Evolutionary conservation across 2,888 invertebrate species (phyloP).

Genomic region (Rhopalosiphum nymphaeae): DNA sequence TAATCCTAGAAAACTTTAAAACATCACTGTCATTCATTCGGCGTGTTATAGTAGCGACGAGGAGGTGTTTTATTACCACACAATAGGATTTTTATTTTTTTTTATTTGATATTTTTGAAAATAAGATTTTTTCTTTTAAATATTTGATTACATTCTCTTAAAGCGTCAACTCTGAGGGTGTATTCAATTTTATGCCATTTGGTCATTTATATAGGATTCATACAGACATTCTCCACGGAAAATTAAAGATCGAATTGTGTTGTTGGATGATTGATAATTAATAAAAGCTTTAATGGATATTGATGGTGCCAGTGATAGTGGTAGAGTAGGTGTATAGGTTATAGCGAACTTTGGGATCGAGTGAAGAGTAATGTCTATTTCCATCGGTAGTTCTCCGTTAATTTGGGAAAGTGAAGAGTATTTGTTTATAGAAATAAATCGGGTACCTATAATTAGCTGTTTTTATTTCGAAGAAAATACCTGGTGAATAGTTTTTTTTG

Average conservation of each 20-base stretch:
- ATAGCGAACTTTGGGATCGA: neutral
- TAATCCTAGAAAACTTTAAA: neutral
- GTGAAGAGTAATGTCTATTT: neutral
- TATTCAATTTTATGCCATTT: neutral
- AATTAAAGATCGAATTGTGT: slow-evolving; percentile 2
- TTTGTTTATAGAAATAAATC: neutral
- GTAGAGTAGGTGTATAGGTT: neutral
- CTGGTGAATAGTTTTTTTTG: neutral
- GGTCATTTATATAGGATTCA: neutral
- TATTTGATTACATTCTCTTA: neutral
- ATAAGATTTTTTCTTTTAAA: neutral
- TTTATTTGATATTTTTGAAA: neutral
- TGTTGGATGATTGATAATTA: neutral
- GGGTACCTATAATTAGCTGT: neutral
- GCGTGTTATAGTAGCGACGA: neutral
- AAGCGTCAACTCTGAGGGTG: neutral
- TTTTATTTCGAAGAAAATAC: neutral
- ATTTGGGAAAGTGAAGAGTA: neutral
- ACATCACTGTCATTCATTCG: neutral
- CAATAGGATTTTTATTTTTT: neutral
- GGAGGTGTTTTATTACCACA: neutral
- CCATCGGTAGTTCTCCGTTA: neutral
- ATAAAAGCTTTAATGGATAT: neutral
- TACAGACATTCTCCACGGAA: neutral
- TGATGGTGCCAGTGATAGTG: neutral